Conservation (phyloP, 2,113 vertebrate genomes). For the Nothobranchius kuhntae region DNA sequence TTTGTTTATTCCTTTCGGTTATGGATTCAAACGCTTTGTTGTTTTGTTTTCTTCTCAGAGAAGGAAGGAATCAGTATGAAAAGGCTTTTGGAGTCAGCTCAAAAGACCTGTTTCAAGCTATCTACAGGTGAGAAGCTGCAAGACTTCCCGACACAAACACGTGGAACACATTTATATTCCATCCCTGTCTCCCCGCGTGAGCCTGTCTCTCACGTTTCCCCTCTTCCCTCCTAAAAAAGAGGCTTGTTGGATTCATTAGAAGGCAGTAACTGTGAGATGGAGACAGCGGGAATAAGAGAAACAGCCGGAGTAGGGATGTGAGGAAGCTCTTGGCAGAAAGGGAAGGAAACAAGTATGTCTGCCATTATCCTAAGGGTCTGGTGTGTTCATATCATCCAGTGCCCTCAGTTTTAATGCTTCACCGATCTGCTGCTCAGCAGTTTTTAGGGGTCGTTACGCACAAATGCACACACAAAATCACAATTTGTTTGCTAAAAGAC, state of each 20-base stretch:
- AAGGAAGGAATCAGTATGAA: constrained; percentile 86
- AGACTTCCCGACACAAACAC: background rate
- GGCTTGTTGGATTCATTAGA: constrained; percentile 41
- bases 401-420: constrained; percentile 57
- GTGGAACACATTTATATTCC: constrained; percentile 44
- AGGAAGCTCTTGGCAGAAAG: constrained; percentile 26
- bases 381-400: constrained; percentile 45
- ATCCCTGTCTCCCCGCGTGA: constrained; percentile 32
- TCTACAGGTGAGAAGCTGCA: constrained; percentile 86
- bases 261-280: constrained; percentile 25
- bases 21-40: background rate
- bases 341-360: constrained; percentile 14
- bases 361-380: constrained; percentile 56
- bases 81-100: constrained; percentile 82
- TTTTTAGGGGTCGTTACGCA: constrained; percentile 56
- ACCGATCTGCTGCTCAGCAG: constrained; percentile 52
- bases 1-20: background rate
- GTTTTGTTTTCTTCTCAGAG: constrained; percentile 67
- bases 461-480: constrained; percentile 40
- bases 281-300: background rate
- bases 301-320: constrained; percentile 26
- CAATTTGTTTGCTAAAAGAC: constrained; percentile 47
- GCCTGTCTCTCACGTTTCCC: constrained; percentile 25
- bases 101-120: constrained; percentile 82
- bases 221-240: constrained; percentile 1